Evolutionary conservation across 2,888 invertebrate species (phyloP).

Genomic region (Spialia ferax): DNA sequence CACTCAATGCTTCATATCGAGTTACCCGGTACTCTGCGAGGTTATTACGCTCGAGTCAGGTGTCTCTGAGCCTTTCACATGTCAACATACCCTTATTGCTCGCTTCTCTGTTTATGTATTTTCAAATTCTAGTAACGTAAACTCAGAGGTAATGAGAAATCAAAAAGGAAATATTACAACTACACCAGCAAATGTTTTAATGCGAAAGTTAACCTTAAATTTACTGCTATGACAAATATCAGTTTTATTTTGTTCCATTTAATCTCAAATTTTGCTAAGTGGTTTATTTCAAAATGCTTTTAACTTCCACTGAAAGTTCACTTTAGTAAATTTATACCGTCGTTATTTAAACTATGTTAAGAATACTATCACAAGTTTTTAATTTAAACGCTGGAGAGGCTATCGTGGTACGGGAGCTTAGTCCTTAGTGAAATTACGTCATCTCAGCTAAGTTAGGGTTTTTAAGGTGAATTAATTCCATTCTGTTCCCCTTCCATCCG

Average conservation of each 20-base stretch:
- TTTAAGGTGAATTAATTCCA: constrained; percentile 32
- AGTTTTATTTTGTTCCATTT: constrained; percentile 1
- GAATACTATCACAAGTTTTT: constrained; percentile 20
- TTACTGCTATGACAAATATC: background rate
- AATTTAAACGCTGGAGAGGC: constrained; percentile 13
- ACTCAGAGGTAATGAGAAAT: too few species aligned
- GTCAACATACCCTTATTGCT: background rate
- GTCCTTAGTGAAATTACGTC: constrained; percentile 17
- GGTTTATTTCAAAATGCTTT: constrained; percentile 14
- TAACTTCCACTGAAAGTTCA: constrained; percentile 2
- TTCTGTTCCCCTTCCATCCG: constrained; percentile 38
- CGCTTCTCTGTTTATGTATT: too few species aligned
- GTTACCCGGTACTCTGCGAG: background rate
- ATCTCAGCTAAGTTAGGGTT: constrained; percentile 15
- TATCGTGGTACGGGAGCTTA: background rate
- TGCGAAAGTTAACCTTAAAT: background rate
- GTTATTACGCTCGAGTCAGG: background rate
- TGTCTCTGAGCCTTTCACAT: background rate
- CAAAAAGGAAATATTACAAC: too few species aligned
- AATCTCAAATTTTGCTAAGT: constrained; percentile 6
- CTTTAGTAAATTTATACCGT: constrained; percentile 14
- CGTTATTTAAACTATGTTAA: constrained; percentile 16
- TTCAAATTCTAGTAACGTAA: too few species aligned
- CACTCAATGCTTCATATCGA: background rate
- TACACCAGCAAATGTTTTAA: too few species aligned